phyloP scores from a whole-genome alignment of 2,888 invertebrate genomes.

The Ephialtes manifestator region DNA sequence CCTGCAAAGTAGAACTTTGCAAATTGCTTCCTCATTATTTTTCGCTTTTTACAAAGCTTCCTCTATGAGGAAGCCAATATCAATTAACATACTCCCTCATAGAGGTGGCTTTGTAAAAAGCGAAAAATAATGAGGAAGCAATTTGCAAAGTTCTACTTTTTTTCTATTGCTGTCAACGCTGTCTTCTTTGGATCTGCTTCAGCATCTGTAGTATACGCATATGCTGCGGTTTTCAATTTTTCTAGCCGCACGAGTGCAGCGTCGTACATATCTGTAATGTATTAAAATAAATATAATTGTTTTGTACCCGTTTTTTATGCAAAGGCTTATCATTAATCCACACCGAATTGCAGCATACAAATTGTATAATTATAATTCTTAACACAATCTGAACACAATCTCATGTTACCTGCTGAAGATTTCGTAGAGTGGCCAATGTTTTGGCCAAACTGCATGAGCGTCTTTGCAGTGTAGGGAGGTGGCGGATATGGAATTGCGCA shows the following conservation, averaged over 20 bases:
- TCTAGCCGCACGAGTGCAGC: constrained; percentile 22
- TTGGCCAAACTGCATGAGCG: not conserved
- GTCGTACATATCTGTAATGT: constrained; percentile 28
- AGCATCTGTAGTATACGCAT: constrained; percentile 40
- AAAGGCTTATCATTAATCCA: not conserved
- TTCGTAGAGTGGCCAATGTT: constrained; percentile 36
- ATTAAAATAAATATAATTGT: not conserved
- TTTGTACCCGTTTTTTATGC: not conserved
- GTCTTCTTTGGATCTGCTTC: not conserved
- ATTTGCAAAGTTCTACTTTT: too few relatives aligned
- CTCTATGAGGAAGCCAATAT: too few relatives aligned
- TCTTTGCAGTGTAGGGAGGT: constrained; percentile 22
- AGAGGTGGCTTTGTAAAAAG: too few relatives aligned
- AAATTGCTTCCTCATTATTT: too few relatives aligned
- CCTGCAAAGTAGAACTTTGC: too few relatives aligned
- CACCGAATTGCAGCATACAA: not conserved
- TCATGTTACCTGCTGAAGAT: constrained; percentile 22
- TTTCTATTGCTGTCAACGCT: not conserved
- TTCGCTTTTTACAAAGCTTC: too few relatives aligned
- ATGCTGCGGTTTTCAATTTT: constrained; percentile 19
- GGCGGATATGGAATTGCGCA: constrained; percentile 17
- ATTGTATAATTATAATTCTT: not conserved
- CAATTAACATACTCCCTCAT: too few relatives aligned
- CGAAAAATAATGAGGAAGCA: too few relatives aligned
- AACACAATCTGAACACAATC: not conserved